Evolutionary conservation across 2,113 vertebrate species (phyloP).

Genomic region (Tupaia chinensis): DNA sequence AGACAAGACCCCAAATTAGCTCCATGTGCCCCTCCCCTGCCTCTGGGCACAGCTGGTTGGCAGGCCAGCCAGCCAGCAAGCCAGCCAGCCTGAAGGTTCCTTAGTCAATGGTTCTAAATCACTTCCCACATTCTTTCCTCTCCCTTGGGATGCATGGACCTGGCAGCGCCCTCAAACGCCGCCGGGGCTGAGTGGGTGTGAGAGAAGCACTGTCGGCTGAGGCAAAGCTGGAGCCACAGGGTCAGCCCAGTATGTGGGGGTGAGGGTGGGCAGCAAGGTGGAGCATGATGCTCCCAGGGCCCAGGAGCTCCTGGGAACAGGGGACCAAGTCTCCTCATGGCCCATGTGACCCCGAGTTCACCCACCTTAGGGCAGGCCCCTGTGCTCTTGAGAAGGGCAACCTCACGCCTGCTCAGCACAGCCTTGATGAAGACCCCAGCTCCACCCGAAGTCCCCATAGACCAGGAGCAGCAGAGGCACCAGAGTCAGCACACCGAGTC

Average conservation of each 20-base stretch:
- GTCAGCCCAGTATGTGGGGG: not conserved
- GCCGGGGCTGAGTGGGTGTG: not conserved
- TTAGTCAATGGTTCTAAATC: not conserved
- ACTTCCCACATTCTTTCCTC: slow-evolving; percentile 40
- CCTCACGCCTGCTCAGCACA: too few relatives aligned
- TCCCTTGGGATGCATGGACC: not conserved
- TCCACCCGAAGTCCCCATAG: not conserved
- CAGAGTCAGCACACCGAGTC: fast-evolving
- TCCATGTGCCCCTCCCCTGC: not conserved
- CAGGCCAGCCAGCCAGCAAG: too few relatives aligned
- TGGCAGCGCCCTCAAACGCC: not conserved
- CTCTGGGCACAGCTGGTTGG: fast-evolving
- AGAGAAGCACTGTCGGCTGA: not conserved
- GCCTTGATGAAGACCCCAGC: fast-evolving
- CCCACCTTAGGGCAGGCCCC: too few relatives aligned
- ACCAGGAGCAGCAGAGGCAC: not conserved
- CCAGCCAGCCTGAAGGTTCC: not conserved
- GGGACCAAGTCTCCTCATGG: not conserved
- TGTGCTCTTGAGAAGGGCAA: not conserved
- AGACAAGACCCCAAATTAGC: fast-evolving
- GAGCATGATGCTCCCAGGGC: not conserved
- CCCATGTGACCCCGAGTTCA: not conserved
- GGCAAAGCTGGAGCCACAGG: not conserved
- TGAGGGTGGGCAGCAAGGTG: fast-evolving
- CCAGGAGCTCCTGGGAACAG: not conserved